Base-by-base conservation (phyloP, 53 echinoderm and acorn worm genomes). In the Apostichopus leukothele region DNA sequence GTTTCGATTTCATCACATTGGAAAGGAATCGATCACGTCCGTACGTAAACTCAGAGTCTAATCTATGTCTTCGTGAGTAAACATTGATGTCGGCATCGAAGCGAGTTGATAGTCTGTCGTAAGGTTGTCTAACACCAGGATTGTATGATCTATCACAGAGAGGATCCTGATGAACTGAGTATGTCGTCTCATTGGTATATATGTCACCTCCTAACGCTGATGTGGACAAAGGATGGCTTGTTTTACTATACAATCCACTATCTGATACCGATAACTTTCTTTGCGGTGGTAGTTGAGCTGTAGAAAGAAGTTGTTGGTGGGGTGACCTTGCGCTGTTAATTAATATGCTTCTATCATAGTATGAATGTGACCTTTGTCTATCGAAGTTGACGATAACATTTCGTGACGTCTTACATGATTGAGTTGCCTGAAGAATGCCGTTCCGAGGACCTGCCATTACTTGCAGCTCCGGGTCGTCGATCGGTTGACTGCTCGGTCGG, bases 11-110 rank as follows among this genome's bases (percentile, higher is more conserved):
- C 66, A 85, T 14, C 12, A 60, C 66, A 6, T 85, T 85, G 23
- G 85, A 85, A 14, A 85, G 67, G 14, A 85, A 67, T 16, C 68
- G 66, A 50, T 85, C 85, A 50, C 85, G 57, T 50, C 63, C 85
- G 51, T 12, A 26, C 5, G 85, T 61, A 18, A 85, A 85, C 11
- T 85, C 85, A 1, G 85, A 85, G 5, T 60, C 20, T 14, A 85
- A 60, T 50, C 85, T 63, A 55, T 14, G 1, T 16, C 67, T 27
- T 63, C 6, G 5, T 4, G 85, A 19, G 6, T 5, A 5, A 22
- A 13, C 67, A 26, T 85, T 3, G 85, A 20, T 67, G 18, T 60
- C 61, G 21, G 50, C 27, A 50, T 67, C 39, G 1, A 9, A 23
- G 50, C 16, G 5, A 18, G 6, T 85, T 5, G 85, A 67, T 5